These are phyloP conservation scores for Itoplectis maculator DNA, from an alignment of 2,888 invertebrate genomes.

Conservation along the genomic window DNA sequence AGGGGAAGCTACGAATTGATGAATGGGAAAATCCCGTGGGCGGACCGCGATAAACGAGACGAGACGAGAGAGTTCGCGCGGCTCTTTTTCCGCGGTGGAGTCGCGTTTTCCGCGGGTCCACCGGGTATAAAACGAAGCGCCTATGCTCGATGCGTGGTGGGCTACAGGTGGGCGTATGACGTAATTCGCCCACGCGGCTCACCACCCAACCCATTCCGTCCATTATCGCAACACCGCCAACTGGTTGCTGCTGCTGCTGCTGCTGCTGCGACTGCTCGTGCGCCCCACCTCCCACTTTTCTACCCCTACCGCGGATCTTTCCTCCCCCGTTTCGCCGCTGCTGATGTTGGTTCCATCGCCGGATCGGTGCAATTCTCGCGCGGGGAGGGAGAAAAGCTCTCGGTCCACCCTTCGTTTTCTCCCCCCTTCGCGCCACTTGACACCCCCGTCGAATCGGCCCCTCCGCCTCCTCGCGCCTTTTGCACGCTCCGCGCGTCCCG, in stretches of 20 bases:
- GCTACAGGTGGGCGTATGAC: conserved; percentile 83
- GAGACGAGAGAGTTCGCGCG: too few relatives aligned
- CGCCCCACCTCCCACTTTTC: too few relatives aligned
- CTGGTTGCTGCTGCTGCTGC: conserved; percentile 52
- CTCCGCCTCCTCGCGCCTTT: neutral
- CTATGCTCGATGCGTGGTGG: conserved; percentile 71
- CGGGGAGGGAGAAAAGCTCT: neutral
- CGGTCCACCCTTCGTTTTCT: too few relatives aligned
- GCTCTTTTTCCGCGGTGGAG: neutral
- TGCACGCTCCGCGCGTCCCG: conserved; percentile 1
- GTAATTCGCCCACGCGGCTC: conserved; percentile 82
- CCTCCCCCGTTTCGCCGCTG: neutral
- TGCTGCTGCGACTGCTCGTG: too few relatives aligned
- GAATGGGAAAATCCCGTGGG: conserved; percentile 24
- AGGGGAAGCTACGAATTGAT: conserved; percentile 5
- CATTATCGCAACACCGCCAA: conserved; percentile 75
- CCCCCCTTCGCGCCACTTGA: too few relatives aligned
- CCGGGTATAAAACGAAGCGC: conserved; percentile 66
- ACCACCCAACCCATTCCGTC: conserved; percentile 71
- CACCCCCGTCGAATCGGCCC: neutral
- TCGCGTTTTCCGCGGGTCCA: conserved; percentile 66
- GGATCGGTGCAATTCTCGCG: neutral
- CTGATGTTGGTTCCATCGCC: conserved; percentile 3
- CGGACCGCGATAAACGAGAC: too few relatives aligned
- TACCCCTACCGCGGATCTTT: neutral